These are phyloP conservation scores for Myotis davidii DNA, from an alignment of 2,113 vertebrate genomes.

Conservation along the genomic window DNA sequence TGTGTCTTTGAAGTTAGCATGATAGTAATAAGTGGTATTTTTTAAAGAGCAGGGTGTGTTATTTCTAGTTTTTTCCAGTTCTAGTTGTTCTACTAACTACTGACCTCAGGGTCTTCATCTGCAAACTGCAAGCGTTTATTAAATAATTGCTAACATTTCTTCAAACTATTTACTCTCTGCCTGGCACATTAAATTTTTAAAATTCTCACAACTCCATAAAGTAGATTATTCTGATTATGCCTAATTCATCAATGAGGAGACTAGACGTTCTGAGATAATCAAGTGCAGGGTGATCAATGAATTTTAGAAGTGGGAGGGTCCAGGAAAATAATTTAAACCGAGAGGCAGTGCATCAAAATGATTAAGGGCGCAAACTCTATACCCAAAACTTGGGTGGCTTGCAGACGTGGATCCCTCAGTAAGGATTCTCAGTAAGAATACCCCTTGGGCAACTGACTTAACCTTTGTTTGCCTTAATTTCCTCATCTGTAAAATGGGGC, in stretches of 20 bases:
- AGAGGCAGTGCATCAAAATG: background rate
- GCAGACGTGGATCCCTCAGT: background rate
- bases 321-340: background rate
- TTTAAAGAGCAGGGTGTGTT: background rate
- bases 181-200: background rate
- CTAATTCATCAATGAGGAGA: background rate
- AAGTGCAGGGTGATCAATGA: background rate
- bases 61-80: background rate
- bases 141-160: background rate
- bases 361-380: background rate
- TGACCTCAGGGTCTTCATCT: background rate
- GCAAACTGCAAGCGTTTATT: background rate
- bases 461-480: background rate
- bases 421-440: background rate
- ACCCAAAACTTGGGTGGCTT: background rate
- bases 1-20: background rate
- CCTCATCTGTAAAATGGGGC: background rate
- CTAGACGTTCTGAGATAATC: background rate
- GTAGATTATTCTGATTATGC: background rate
- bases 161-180: background rate
- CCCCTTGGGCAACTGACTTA: background rate
- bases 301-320: background rate
- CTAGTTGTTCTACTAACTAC: background rate
- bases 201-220: background rate
- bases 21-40: background rate